These are phyloP conservation scores for Mimumesa dahlbomi DNA, from an alignment of 2,888 invertebrate genomes.

Conservation along the genomic window DNA sequence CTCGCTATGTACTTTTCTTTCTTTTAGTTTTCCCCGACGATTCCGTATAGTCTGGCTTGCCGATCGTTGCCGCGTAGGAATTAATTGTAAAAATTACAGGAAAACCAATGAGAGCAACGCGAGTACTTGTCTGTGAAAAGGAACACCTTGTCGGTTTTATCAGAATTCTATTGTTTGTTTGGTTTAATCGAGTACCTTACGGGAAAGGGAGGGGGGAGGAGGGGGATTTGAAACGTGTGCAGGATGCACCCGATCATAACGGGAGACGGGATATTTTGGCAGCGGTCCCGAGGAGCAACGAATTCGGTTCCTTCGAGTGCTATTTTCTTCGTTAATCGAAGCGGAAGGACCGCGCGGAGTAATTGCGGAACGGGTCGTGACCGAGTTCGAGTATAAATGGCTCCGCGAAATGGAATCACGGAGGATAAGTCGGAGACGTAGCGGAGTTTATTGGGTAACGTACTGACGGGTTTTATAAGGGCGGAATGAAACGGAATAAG, in stretches of 20 bases:
- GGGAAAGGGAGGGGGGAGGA: no score
- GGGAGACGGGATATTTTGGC: constrained; percentile 44
- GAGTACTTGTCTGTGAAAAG: no score
- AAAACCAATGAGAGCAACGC: constrained; percentile 12
- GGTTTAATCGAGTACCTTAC: no score
- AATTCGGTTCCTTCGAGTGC: constrained; percentile 24
- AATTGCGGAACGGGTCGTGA: constrained; percentile 51
- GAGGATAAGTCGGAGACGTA: constrained; percentile 22
- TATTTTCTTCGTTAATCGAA: constrained; percentile 55
- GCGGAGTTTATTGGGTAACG: constrained; percentile 24
- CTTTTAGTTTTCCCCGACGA: constrained; percentile 10
- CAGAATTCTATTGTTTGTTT: no score
- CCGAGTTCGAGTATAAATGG: constrained; percentile 54
- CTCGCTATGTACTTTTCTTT: no score
- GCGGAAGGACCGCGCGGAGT: constrained; percentile 44
- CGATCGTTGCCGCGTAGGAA: constrained; percentile 36
- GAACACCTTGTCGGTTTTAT: no score
- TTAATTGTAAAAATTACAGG: constrained; percentile 66
- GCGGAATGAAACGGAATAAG: not conserved
- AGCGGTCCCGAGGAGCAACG: constrained; percentile 33
- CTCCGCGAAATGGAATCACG: constrained; percentile 29
- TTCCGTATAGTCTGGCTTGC: constrained; percentile 1
- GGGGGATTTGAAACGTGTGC: constrained; percentile 58
- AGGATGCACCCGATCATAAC: constrained; percentile 39
- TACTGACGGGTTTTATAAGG: constrained; percentile 8